phyloP scores from a whole-genome alignment of 2,888 invertebrate species.

The Cheilosia pagana region DNA sequence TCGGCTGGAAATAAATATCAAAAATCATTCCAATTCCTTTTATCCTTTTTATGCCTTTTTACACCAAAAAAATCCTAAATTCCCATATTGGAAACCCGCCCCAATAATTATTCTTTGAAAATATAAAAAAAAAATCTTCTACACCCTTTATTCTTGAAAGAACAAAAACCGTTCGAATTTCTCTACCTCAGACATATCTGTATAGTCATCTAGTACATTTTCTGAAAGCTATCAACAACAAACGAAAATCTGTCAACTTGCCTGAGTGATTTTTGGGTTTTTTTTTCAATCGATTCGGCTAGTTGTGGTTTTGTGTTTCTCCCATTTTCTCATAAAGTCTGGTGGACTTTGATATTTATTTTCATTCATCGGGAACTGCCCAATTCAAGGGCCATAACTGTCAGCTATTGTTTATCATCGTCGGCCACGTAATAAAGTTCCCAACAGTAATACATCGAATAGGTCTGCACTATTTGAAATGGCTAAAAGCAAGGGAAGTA shows the following conservation, averaged over 20 bases:
- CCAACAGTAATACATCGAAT: not conserved
- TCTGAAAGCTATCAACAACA: not conserved
- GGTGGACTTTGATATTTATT: constrained; percentile 36
- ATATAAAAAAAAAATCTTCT: no score
- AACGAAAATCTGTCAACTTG: constrained; percentile 31
- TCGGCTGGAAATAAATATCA: no score
- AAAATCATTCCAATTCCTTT: no score
- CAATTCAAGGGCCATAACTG: constrained; percentile 1
- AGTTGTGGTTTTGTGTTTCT: constrained; percentile 20
- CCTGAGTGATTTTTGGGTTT: not conserved
- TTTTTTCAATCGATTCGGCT: constrained; percentile 50
- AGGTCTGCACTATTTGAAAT: constrained; percentile 7
- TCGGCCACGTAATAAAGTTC: not conserved
- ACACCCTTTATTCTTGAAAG: no score
- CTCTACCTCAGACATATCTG: no score
- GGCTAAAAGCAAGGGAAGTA: constrained; percentile 45
- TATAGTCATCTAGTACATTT: no score
- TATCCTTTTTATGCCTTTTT: no score
- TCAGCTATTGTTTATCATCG: not conserved
- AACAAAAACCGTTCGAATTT: no score
- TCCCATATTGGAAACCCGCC: no score
- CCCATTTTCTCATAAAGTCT: not conserved
- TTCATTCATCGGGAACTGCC: not conserved
- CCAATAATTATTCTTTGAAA: no score
- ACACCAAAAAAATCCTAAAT: no score